phyloP scores from a whole-genome alignment of 2,113 vertebrate genomes.

The Pontoporia blainvillei region DNA sequence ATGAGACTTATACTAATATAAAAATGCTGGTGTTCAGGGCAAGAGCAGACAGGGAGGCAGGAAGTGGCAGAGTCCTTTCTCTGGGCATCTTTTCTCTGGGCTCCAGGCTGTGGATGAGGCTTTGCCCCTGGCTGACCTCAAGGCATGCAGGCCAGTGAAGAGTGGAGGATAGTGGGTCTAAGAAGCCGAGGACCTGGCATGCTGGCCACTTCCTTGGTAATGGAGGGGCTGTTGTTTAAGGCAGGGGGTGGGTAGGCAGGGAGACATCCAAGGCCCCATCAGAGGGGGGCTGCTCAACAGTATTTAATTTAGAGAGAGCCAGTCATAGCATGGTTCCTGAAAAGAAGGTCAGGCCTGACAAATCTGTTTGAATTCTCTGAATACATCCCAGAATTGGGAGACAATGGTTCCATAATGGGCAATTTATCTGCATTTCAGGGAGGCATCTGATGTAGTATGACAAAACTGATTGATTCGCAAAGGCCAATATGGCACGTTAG shows the following conservation, averaged over 20 bases:
- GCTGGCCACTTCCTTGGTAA: background rate
- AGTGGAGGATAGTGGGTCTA: background rate
- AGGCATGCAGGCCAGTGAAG: background rate
- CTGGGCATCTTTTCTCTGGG: background rate
- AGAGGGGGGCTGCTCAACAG: background rate
- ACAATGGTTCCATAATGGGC: background rate
- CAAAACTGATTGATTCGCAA: conserved; percentile 57
- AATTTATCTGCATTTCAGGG: conserved; percentile 27
- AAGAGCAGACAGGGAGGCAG: background rate
- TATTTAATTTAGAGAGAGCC: background rate
- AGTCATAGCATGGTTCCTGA: background rate
- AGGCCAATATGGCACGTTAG: background rate
- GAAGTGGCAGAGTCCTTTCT: background rate
- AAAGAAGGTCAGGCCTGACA: conserved; percentile 31
- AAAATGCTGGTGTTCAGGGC: background rate
- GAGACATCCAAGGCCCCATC: background rate
- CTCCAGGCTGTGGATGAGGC: background rate
- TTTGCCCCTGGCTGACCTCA: background rate
- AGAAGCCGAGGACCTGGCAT: background rate
- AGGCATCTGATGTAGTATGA: background rate
- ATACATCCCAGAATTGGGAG: conserved; percentile 12
- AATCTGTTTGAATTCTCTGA: conserved; percentile 29
- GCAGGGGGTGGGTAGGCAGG: background rate
- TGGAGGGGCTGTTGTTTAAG: background rate
- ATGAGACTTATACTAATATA: background rate